phyloP scores from a whole-genome alignment of 2,888 invertebrate genomes.

The Ochropleura leucogaster region DNA sequence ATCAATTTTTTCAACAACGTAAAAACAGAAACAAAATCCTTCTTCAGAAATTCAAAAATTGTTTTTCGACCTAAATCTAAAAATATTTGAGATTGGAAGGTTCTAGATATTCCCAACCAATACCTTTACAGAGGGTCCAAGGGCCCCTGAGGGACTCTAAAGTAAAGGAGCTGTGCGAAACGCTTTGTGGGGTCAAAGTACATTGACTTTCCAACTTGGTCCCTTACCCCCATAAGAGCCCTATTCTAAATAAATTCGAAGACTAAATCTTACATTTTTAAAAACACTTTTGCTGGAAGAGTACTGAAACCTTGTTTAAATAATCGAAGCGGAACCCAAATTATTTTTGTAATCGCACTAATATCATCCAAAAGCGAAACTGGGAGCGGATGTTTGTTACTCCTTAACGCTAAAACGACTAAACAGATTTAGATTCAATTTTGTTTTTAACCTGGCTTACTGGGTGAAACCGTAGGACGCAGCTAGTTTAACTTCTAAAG shows the following conservation, averaged over 20 bases:
- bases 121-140: slow-evolving; percentile 39
- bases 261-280: slow-evolving; percentile 12
- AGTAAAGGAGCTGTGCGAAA: slow-evolving; percentile 33
- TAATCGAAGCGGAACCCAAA: neutral
- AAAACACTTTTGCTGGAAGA: neutral
- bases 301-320: neutral
- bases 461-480: too few species aligned
- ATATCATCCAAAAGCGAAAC: too few species aligned
- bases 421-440: too few species aligned
- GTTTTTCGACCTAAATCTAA: slow-evolving; percentile 6
- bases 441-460: too few species aligned
- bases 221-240: slow-evolving; percentile 33
- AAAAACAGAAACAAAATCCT: neutral
- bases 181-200: slow-evolving; percentile 48
- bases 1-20: neutral
- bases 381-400: too few species aligned
- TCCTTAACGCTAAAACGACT: too few species aligned
- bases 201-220: slow-evolving; percentile 34
- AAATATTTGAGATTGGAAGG: slow-evolving; percentile 18
- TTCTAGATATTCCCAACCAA: slow-evolving; percentile 39
- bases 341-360: neutral
- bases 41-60: neutral
- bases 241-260: slow-evolving; percentile 25
- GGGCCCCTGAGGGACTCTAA: slow-evolving; percentile 43
- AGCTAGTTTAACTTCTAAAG: too few species aligned